phyloP scores from a whole-genome alignment of 2,888 invertebrate species.

The Thymelicus acteon region DNA sequence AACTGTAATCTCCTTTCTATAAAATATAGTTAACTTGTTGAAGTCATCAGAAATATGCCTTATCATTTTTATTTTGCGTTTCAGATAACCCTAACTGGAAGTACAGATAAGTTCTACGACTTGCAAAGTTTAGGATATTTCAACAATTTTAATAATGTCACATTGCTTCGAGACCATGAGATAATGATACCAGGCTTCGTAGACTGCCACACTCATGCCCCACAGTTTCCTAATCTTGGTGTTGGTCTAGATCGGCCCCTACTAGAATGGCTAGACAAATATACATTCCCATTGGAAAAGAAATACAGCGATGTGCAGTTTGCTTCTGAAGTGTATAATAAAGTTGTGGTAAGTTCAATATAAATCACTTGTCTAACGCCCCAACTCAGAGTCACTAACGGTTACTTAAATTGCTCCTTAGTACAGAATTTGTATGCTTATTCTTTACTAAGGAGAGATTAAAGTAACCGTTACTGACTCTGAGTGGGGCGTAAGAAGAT shows the following conservation, averaged over 20 bases:
- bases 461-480: no score
- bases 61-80: constrained; percentile 15
- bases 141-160: constrained; percentile 51
- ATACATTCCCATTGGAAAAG: constrained; percentile 94
- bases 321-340: constrained; percentile 88
- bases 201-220: constrained; percentile 96
- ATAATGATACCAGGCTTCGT: constrained; percentile 95
- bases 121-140: constrained; percentile 49
- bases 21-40: no score
- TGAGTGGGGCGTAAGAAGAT: no score
- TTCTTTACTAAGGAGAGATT: no score
- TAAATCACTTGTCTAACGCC: no score
- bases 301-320: constrained; percentile 88
- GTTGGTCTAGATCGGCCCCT: constrained; percentile 92
- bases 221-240: constrained; percentile 94
- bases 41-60: no score
- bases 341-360: constrained; percentile 89
- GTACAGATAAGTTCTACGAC: constrained; percentile 53
- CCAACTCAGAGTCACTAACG: no score
- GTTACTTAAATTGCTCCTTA: no score
- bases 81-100: constrained; percentile 64
- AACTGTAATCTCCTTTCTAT: no score
- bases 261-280: constrained; percentile 93
- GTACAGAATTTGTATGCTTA: no score
- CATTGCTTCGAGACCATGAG: constrained; percentile 71